Evolutionary conservation across 2,888 invertebrate species (phyloP).

Genomic region (Spilosoma lubricipeda): DNA sequence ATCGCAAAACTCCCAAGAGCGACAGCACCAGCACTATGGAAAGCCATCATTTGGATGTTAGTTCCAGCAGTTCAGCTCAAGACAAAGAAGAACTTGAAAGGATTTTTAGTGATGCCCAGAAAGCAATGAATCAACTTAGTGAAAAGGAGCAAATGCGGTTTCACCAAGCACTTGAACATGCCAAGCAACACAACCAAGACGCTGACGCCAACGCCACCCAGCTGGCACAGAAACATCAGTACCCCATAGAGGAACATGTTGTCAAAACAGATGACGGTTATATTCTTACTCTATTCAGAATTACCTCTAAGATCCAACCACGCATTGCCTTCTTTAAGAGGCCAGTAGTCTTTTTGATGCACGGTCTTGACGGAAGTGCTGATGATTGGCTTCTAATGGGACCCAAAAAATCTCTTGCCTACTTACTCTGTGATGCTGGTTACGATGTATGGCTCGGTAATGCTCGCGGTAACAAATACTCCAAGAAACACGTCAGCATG

Average conservation of each 20-base stretch:
- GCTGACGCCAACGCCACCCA: conserved; percentile 59
- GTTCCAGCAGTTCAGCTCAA: conserved; percentile 52
- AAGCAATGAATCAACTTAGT: conserved; percentile 63
- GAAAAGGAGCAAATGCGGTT: conserved; percentile 65
- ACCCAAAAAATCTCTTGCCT: conserved; percentile 82
- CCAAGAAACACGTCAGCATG: conserved; percentile 71
- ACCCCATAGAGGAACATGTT: conserved; percentile 72
- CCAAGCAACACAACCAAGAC: conserved; percentile 59
- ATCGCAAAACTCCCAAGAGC: too few species aligned
- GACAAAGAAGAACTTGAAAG: conserved; percentile 64
- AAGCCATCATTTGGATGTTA: conserved; percentile 41
- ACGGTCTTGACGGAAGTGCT: conserved; percentile 89
- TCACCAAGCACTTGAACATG: conserved; percentile 60
- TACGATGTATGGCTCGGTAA: conserved; percentile 83
- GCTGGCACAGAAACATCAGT: conserved; percentile 70
- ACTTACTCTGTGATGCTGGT: conserved; percentile 73
- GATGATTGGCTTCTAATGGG: conserved; percentile 90
- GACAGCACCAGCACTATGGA: conserved; percentile 1
- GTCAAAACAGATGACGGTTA: conserved; percentile 80
- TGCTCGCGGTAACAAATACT: conserved; percentile 77
- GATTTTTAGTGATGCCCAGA: conserved; percentile 72
- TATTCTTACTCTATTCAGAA: conserved; percentile 75
- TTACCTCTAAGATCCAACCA: conserved; percentile 63
- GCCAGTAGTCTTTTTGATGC: conserved; percentile 85
- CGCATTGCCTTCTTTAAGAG: conserved; percentile 52